Evolutionary conservation across 2,113 vertebrate genomes (phyloP), one percentile per base, ranked within the genome.

Genomic region (Tychaedon coryphoeus): DNA sequence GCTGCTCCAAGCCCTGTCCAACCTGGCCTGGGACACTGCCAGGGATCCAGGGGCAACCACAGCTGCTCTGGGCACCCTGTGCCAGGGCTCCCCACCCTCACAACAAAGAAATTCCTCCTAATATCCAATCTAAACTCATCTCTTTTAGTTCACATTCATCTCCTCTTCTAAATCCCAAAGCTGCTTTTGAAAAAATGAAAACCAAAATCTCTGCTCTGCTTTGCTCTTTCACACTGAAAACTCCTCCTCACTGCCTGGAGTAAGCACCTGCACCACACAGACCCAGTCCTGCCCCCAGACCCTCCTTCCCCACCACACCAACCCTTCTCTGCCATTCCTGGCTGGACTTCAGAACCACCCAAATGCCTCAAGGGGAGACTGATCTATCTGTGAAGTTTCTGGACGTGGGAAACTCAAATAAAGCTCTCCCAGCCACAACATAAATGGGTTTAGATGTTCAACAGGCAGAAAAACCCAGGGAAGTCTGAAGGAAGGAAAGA

Each of bases 181-280:
- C 7, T 53, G 22, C 19, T 57, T 75, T 57, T 29, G 33, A 13
- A 64, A 38, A 56, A 75, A 48, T 7, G 2, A 25, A 29, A 11
- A 0, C 1, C 11, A 5, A 24, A 19, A 2, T 15, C 8, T 36
- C 82, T n/a, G 9, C 53, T 50, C 60, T 29, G 7, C 1, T 0
- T 29, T 58, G 42, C 33, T 47, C 29, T 5, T 25, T 80, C 45
- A 28, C 58, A 43, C 13, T 38, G 42, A 47, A 67, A 84, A 50
- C 29, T 82, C 51, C 24, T 78, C 33, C 64, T 50, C 20, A 5
- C 8, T 25, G 64, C 43, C 56, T 73, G 57, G 60, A 80, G 64
- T 47, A 76, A 31, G 15, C 24, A 11, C 28, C 50, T 60, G 15
- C 14, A 58, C 14, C 11, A 5, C 1, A 0, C 38, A 76, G 64